Evolutionary conservation across 1,140 invertebrate species (phyloP).

Genomic region (Drosophila ficusphila): DNA sequence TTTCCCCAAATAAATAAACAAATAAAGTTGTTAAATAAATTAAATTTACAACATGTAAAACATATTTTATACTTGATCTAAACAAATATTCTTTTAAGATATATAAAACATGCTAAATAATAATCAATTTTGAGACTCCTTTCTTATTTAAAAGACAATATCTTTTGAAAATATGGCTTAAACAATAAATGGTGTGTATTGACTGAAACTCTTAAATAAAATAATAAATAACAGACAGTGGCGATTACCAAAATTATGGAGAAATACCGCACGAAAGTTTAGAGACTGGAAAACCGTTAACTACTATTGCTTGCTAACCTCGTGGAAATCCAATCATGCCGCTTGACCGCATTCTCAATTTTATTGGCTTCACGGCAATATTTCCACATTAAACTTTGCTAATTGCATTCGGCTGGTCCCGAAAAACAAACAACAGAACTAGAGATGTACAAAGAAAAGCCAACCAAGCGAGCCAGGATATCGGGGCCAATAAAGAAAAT

Average conservation of each 20-base stretch:
- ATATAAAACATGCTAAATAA: too few relatives aligned
- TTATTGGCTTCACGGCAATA: conserved; percentile 48
- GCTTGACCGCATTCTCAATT: conserved; percentile 48
- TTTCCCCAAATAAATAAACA: too few relatives aligned
- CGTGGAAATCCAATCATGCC: conserved; percentile 36
- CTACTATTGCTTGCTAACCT: conserved; percentile 27
- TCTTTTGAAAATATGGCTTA: neutral
- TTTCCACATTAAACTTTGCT: conserved; percentile 55
- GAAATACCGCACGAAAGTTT: conserved; percentile 1
- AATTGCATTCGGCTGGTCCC: conserved; percentile 53
- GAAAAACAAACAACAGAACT: conserved; percentile 2
- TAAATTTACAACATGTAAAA: too few relatives aligned
- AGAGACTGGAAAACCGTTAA: conserved; percentile 19
- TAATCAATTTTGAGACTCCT: too few relatives aligned
- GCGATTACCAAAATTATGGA: conserved; percentile 3
- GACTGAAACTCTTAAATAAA: conserved; percentile 5
- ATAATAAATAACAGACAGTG: neutral
- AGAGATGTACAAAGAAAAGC: conserved; percentile 20
- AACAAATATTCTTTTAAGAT: too few relatives aligned
- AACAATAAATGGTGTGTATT: neutral
- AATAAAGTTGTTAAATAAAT: too few relatives aligned
- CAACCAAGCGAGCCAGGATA: conserved; percentile 57
- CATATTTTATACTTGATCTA: too few relatives aligned
- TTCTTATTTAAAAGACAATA: too few relatives aligned
- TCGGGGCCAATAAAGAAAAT: conserved; percentile 69